A percentile compares a stretch with the other conserved stretches of the same genome.
Conservation (phyloP, 2,113 vertebrate species). For the Morone chrysops region DNA sequence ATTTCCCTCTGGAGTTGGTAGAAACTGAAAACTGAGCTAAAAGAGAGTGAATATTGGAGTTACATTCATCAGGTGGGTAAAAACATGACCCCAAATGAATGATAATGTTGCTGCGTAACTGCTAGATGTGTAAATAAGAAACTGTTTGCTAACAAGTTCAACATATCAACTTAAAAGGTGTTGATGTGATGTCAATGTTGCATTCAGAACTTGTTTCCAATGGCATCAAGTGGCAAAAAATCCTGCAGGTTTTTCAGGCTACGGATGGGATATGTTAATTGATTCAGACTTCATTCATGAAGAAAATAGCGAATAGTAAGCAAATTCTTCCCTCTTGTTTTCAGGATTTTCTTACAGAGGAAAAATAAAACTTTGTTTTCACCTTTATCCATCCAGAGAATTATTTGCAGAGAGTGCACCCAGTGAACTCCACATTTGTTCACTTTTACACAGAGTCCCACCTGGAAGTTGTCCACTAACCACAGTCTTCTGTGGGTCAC, state of each 20-base stretch:
- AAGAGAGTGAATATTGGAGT: background rate
- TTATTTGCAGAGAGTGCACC: background rate
- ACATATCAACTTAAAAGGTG: background rate
- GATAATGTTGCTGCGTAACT: background rate
- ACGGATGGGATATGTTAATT: background rate
- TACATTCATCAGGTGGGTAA: background rate
- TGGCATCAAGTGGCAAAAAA: background rate
- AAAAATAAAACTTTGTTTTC: background rate
- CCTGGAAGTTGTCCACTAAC: background rate
- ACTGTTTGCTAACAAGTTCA: background rate
- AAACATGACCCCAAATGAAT: too few relatives aligned
- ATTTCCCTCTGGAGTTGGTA: background rate
- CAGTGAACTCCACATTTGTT: background rate
- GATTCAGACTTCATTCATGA: background rate
- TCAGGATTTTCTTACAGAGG: background rate
- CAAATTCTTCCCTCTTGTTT: background rate
- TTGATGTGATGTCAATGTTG: background rate
- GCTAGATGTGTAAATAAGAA: background rate
- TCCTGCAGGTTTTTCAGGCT: background rate
- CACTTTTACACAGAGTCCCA: background rate
- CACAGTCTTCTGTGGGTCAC: background rate
- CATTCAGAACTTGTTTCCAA: background rate
- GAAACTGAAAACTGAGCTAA: background rate
- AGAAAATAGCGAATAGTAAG: background rate
- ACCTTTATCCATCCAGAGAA: background rate